These are phyloP conservation scores for Silurus glanis DNA, from an alignment of 2,113 vertebrate genomes.

Conservation along the genomic window DNA sequence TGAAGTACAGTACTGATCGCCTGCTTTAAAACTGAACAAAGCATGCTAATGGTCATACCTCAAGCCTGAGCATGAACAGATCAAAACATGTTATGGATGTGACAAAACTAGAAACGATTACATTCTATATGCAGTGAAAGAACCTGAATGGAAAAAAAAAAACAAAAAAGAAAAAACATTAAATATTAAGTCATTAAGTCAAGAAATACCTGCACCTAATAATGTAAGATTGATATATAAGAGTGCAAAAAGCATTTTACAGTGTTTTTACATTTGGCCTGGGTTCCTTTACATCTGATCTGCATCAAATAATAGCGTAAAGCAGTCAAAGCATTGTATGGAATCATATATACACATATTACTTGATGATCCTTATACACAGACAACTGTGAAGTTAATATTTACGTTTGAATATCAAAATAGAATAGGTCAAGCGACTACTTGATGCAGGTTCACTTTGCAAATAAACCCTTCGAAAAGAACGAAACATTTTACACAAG, in stretches of 20 bases:
- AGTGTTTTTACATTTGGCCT: constrained; percentile 58
- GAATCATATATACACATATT: background rate
- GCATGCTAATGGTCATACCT: constrained; percentile 10
- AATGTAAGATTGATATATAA: constrained; percentile 69
- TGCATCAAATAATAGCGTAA: constrained; percentile 36
- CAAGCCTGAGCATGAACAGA: constrained; percentile 30
- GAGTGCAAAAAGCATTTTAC: constrained; percentile 69
- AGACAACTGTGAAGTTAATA: background rate
- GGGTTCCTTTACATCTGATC: constrained; percentile 63
- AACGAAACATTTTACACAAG: constrained; percentile 18
- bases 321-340: background rate
- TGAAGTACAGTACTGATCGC: background rate
- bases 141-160: constrained; percentile 35
- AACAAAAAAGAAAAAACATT: background rate
- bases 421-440: background rate
- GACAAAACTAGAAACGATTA: constrained; percentile 17
- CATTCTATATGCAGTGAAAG: constrained; percentile 31
- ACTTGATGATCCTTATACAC: background rate
- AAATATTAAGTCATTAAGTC: constrained; percentile 67
- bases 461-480: constrained; percentile 14
- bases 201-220: constrained; percentile 71
- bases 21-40: background rate
- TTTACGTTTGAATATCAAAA: constrained; percentile 3
- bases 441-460: constrained; percentile 21
- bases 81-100: constrained; percentile 17